Evolutionary conservation across 1,140 invertebrate species (phyloP), one percentile per base, ranked within the genome.

Genomic region (Procambarus clarkii): DNA sequence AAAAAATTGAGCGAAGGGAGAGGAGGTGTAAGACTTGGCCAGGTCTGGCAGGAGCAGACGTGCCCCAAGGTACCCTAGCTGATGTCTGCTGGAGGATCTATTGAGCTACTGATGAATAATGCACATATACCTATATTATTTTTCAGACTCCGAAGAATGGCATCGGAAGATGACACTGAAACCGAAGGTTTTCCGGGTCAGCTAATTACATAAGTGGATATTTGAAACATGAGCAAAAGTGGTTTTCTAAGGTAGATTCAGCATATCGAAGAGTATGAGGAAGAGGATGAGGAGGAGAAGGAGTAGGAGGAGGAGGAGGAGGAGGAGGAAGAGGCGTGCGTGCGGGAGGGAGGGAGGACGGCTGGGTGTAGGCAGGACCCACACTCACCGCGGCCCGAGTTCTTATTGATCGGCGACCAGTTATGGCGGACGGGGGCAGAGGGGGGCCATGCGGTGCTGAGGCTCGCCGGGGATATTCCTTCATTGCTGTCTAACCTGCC

Each of bases 401-500:
- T 76, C 64, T 89, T 82, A 89, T 82, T 89, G 79, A 80, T 81
- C 69, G 46, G 46, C 87, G 15, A 58, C 46, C 79, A 89, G 79
- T 89, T 83, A 89, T 89, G 87, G 87, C 87, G 87, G 79, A 81
- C 87, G 45, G 87, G 87, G 87, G 87, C 79, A 89, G 87, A 76
- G 87, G 87, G 87, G 87, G 87, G 87, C 78, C 69, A 71, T 82
- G 78, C 80, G 79, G 87, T 71, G 87, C 46, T 82, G 87, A 89
- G 80, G 54, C 60, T 89, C 58, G 79, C 78, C 78, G 60, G 60
- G 78, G 79, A 83, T 89, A 81, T 81, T 81, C 87, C 87, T 77
- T 81, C 80, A 89, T 89, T 89, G 87, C 87, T 89, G 87, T 82
- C 74, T 82, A 74, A 83, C 87, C 87, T 83, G 87, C 78, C 87